Base-by-base conservation (phyloP, 2,113 vertebrate species). In the Empidonax alnorum region DNA sequence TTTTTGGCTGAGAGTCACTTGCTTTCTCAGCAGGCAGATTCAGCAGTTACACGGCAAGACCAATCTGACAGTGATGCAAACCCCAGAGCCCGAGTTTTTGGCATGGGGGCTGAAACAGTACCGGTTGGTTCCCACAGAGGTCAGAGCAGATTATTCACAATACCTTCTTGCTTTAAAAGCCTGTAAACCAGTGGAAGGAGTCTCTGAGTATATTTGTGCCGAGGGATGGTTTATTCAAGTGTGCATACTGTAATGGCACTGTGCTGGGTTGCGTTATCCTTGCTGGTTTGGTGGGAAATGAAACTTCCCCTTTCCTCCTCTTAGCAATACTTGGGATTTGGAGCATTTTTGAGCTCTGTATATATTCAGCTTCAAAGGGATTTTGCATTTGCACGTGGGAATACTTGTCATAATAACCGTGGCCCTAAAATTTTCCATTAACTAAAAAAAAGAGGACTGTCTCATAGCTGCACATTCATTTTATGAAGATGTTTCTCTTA, bases 1-100 rank as follows among this genome's bases (percentile, higher is more conserved):
- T 37, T 93, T 92, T 55, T 63, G 80, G 52, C 65, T 53, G 16
- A 80, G 53, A 69, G 56, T 53, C 2, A 0, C 68, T 86, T 86
- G 39, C 42, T 84, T 73, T 89, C 68, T 84, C 89, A 91, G 86
- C 89, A 90, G 72, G 39, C 37, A 73, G 37, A 55, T 77, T 77
- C 80, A 63, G 53, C 66, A 79, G 37, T 68, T 76, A 27, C n/a
- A 22, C 6, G 24, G 27, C 1, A 1, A 50, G 56, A 30, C 37
- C 0, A 0, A 5, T 20, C 19, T 47, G 35, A 63, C n/a, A 53
- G 19, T 21, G n/a, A 21, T 65, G 66, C 31, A 77, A 80, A 56
- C 35, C 44, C 33, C 39, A 63, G 65, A 84, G 68, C 37, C 33
- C 5, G 31, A 42, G 41, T 5, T 62, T 75, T 66, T 90, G 61